Percentiles rank a stretch among this genome's conserved stretches.
These are phyloP conservation scores for Anseranas semipalmata DNA, from an alignment of 2,113 vertebrate genomes.

Conservation along the genomic window DNA sequence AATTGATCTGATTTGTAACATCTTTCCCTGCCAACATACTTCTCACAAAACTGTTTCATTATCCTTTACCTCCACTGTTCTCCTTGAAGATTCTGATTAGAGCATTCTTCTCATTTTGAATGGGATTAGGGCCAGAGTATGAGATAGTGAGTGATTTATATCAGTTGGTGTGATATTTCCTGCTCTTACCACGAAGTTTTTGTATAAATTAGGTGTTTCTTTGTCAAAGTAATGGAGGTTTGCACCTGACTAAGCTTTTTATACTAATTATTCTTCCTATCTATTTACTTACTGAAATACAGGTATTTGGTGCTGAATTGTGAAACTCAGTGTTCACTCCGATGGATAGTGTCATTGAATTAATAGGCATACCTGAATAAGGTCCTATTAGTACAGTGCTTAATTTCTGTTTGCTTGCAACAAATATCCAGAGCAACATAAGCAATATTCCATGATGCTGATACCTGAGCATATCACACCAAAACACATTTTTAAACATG, in stretches of 20 bases:
- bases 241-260: neutral
- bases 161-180: neutral
- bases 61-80: neutral
- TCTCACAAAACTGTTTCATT: neutral
- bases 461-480: neutral
- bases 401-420: neutral
- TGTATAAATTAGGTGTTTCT: neutral
- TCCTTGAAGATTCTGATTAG: neutral
- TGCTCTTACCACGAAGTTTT: neutral
- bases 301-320: neutral
- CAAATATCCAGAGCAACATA: neutral
- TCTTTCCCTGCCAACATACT: neutral
- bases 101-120: conserved; percentile 12
- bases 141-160: neutral
- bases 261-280: neutral
- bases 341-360: neutral
- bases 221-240: neutral
- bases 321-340: neutral
- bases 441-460: neutral
- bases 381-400: neutral
- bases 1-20: neutral
- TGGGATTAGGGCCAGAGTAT: neutral
- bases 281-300: neutral
- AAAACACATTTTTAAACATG: neutral
- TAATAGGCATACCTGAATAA: neutral